Conservation (phyloP, 2,113 vertebrate genomes). For the Sturnira hondurensis region DNA sequence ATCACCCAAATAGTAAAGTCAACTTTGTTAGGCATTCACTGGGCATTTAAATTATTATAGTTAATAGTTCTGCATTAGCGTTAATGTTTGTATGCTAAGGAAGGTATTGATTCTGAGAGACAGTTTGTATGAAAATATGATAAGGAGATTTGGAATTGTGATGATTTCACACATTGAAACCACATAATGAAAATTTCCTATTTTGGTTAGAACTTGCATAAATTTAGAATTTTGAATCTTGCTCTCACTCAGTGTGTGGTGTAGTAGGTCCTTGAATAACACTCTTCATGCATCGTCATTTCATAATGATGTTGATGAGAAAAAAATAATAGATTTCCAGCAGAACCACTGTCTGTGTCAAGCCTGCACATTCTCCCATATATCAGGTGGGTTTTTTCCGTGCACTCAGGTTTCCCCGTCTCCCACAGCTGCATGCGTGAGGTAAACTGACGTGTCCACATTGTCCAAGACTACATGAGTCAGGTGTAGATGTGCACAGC, state of each 20-base stretch:
- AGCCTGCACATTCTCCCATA: background rate
- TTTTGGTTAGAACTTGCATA: background rate
- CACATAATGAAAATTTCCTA: background rate
- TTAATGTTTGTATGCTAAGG: background rate
- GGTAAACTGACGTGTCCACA: background rate
- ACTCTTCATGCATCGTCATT: background rate
- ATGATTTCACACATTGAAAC: background rate
- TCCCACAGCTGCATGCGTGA: too few relatives aligned
- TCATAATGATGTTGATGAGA: background rate
- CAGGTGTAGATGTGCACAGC: background rate
- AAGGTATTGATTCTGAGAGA: background rate
- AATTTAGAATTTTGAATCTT: background rate
- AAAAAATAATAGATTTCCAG: background rate
- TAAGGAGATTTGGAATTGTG: background rate
- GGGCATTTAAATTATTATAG: background rate
- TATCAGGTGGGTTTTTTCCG: background rate
- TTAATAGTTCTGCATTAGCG: background rate
- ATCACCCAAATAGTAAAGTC: background rate
- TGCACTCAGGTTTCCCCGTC: background rate
- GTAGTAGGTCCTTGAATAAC: background rate
- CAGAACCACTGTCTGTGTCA: background rate
- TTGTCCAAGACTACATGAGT: too few relatives aligned
- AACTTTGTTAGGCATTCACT: background rate
- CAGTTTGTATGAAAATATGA: background rate
- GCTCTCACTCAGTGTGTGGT: background rate